Evolutionary conservation across 2,888 invertebrate species (phyloP).

Genomic region (Portevinia maculata): DNA sequence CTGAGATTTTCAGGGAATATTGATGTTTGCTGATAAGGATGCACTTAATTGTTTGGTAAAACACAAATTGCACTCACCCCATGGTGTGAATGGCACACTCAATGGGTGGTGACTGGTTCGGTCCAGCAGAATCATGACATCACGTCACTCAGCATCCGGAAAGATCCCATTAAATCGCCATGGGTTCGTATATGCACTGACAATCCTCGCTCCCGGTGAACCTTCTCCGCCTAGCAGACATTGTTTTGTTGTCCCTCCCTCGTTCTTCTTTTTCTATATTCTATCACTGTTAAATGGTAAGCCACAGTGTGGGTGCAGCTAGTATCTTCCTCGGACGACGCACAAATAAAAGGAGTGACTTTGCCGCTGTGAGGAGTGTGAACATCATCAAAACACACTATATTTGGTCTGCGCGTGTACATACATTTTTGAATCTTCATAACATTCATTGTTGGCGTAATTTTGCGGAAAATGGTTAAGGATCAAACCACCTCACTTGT

Average conservation of each 20-base stretch:
- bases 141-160: constrained; percentile 63
- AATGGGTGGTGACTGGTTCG: constrained; percentile 56
- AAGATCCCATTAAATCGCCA: constrained; percentile 62
- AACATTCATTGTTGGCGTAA: neutral
- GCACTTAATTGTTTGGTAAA: constrained; percentile 76
- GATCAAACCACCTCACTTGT: too few relatives aligned
- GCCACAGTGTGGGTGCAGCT: constrained; percentile 64
- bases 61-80: constrained; percentile 76
- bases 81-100: constrained; percentile 70
- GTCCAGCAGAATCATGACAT: constrained; percentile 69
- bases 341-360: constrained; percentile 49
- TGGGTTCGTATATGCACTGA: constrained; percentile 18
- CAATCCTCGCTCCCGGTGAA: constrained; percentile 42
- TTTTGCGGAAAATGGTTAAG: neutral
- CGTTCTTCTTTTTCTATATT: neutral
- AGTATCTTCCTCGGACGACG: constrained; percentile 25
- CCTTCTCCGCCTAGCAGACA: constrained; percentile 14
- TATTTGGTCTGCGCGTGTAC: too few relatives aligned
- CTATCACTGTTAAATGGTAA: constrained; percentile 34
- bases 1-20: constrained; percentile 22
- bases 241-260: constrained; percentile 43
- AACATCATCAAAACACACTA: constrained; percentile 44
- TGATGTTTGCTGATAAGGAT: constrained; percentile 65
- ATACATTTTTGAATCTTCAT: constrained; percentile 61
- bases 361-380: constrained; percentile 38